A percentile compares a stretch with the other conserved stretches of the same genome.
Evolutionary conservation across 2,888 invertebrate species (phyloP).

Genomic region (Pseudococcus longispinus): DNA sequence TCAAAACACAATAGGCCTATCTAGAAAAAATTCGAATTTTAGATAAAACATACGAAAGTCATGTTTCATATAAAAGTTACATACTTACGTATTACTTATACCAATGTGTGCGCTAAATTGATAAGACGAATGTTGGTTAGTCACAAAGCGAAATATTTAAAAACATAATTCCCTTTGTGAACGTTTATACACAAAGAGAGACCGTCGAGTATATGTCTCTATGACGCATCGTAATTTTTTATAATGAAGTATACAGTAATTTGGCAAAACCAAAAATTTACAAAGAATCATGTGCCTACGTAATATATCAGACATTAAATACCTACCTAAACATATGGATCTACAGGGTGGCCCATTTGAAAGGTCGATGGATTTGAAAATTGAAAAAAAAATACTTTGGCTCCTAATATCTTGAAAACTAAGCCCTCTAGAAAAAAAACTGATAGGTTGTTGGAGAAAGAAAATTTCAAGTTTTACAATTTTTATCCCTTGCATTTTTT

Average conservation of each 20-base stretch:
- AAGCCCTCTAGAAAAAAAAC: too few species aligned
- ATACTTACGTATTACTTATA: not conserved
- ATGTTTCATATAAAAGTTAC: not conserved
- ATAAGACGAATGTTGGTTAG: not conserved
- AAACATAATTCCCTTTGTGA: not conserved
- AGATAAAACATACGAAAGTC: not conserved
- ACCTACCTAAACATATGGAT: too few species aligned
- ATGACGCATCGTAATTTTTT: conserved; percentile 1
- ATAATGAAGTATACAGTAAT: not conserved
- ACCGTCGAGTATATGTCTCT: not conserved
- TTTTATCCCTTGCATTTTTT: too few species aligned
- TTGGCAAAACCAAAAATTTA: not conserved
- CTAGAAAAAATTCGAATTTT: not conserved
- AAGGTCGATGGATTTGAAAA: too few species aligned
- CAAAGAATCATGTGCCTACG: not conserved
- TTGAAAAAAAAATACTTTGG: too few species aligned
- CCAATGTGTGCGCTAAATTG: not conserved
- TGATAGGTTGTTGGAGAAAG: too few species aligned
- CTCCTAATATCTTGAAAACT: too few species aligned
- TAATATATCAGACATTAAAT: too few species aligned
- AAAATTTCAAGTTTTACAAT: too few species aligned
- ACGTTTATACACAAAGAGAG: not conserved
- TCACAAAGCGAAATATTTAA: not conserved
- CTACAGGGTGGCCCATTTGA: too few species aligned
- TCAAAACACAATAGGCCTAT: too few species aligned